A percentile compares a stretch with the other conserved stretches of the same genome.
phyloP scores from a whole-genome alignment of 2,113 vertebrate species.

The Muntiacus reevesi region DNA sequence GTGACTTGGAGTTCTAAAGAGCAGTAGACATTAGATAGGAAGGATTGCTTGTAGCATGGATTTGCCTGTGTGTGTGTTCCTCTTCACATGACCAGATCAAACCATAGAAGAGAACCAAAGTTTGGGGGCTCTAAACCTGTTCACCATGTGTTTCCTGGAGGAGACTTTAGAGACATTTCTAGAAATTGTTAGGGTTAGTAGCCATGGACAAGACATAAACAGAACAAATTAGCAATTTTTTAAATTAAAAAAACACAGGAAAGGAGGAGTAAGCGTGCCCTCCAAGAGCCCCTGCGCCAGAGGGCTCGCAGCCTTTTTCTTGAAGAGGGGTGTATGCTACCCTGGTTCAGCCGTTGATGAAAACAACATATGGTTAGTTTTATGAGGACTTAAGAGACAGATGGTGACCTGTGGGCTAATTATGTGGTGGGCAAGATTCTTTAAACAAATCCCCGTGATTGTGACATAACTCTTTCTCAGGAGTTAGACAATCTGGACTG shows the following conservation, averaged over 20 bases:
- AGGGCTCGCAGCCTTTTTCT: conserved; percentile 30
- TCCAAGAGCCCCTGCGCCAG: fast-evolving
- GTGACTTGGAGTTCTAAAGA: background rate
- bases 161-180: background rate
- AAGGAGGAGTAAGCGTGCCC: background rate
- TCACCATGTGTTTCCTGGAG: background rate
- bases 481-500: conserved; percentile 41
- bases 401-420: conserved; percentile 78
- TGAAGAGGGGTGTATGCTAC: conserved; percentile 41
- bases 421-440: conserved; percentile 70
- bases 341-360: conserved; percentile 59
- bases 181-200: background rate
- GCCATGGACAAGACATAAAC: background rate
- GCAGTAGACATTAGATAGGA: background rate
- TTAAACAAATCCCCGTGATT: conserved; percentile 69
- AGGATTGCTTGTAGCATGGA: background rate
- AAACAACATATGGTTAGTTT: conserved; percentile 78
- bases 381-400: conserved; percentile 75
- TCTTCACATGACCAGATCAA: background rate
- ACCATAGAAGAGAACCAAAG: background rate
- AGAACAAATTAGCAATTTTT: background rate
- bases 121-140: background rate
- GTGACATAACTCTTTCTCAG: conserved; percentile 54
- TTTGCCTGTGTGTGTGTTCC: background rate
- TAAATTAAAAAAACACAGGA: background rate